Evolutionary conservation across 1,140 invertebrate species (phyloP).

Genomic region (Drosophila persimilis): DNA sequence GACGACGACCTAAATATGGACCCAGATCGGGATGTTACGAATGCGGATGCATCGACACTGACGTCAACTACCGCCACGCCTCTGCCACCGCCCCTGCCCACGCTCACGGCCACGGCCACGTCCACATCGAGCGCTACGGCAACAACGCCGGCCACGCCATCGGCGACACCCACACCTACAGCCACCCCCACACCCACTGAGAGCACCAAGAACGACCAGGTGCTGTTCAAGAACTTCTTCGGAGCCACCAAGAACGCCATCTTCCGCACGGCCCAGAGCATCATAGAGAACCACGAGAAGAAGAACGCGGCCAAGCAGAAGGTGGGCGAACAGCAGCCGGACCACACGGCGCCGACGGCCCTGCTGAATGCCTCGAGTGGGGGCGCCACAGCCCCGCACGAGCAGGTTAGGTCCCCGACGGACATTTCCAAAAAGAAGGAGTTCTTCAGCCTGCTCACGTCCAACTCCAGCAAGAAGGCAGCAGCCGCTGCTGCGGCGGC

Average conservation of each 20-base stretch:
- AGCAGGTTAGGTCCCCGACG: conserved; percentile 75
- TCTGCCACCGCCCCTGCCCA: not conserved
- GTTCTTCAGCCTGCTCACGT: conserved; percentile 76
- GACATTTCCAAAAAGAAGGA: conserved; percentile 82
- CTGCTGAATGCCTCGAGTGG: conserved; percentile 13
- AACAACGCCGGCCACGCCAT: conserved; percentile 40
- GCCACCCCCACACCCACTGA: conserved; percentile 64
- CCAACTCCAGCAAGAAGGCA: conserved; percentile 76
- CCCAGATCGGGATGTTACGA: not conserved
- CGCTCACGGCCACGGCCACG: not conserved
- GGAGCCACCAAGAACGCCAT: conserved; percentile 83
- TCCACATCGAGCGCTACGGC: not conserved
- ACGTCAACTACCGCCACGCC: not conserved
- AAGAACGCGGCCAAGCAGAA: conserved; percentile 82
- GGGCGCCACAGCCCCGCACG: conserved; percentile 27
- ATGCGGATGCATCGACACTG: not conserved
- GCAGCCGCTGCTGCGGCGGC: conserved; percentile 70
- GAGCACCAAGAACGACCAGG: conserved; percentile 70
- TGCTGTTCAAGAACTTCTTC: conserved; percentile 82
- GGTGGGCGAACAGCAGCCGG: conserved; percentile 44
- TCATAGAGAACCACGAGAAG: conserved; percentile 82
- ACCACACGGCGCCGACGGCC: conserved; percentile 1
- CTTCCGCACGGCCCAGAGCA: conserved; percentile 82
- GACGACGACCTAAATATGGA: conserved; percentile 14
- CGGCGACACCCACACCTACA: conserved; percentile 41